Base-by-base conservation (phyloP, 2,888 invertebrate genomes). In the Dendrolimus houi region DNA sequence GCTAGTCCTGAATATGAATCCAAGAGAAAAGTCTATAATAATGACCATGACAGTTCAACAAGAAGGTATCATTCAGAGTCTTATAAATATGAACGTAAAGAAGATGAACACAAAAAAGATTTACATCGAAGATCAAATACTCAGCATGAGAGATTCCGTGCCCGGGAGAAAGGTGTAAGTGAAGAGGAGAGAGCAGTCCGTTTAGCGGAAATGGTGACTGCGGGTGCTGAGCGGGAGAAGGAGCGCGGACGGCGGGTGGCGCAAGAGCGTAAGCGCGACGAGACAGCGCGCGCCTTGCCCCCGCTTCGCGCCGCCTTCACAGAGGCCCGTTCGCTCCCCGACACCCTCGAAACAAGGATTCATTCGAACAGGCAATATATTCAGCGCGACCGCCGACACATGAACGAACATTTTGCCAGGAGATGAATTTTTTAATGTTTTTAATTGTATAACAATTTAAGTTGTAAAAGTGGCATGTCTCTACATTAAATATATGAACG, bases 361-460 rank as follows among this genome's bases (percentile, higher is more conserved):
- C 96, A 95, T 73, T 93, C 98, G 12, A 98, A 97, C 77, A 93
- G 96, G 54, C 96, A 98, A 80, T 96, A 96, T 71, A 96, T 98
- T 64, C 98, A 98, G 79, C 92, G 97, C 59, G 95, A 95, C 6
- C 92, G 92, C 17, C 87, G 92, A 40, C 94, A 96, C 56, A 96
- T 98, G 96, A 94, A 96, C 69, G 92, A 93, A 61, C 94, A 97
- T 83, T 98, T 98, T 88, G 96, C 96, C 0, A 91, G 92, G 62
- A 91, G 95, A 74, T 94, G 79, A 74, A 53, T 29, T 0, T 29
- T 3, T 29, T 29, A 29, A 29, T 29, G 6, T 29, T 29, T 29
- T 29, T 29, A 29, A 29, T 29, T 29, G 6, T 29, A 1, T 29
- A 29, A 29, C 3, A 0, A 29, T 6, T 29, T 29, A 29, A 29